Conservation (phyloP, 2,113 vertebrate species). For the Phyllostomus discolor region DNA sequence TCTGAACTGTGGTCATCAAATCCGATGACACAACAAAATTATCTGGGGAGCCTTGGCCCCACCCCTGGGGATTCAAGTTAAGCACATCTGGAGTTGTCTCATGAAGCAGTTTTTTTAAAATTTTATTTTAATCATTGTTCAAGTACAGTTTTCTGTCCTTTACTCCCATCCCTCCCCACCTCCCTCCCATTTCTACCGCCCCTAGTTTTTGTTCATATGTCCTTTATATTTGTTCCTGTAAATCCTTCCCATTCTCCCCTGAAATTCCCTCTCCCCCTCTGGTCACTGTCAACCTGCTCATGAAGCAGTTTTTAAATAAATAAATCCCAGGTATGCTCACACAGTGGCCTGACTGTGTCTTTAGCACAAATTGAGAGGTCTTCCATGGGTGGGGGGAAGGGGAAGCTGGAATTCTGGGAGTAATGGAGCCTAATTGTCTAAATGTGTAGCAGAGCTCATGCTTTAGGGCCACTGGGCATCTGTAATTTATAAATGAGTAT, state of each 20-base stretch:
- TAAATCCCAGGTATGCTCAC: background rate
- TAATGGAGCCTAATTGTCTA: background rate
- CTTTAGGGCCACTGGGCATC: background rate
- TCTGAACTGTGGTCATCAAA: background rate
- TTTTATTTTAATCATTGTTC: too few relatives aligned
- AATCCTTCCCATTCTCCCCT: too few relatives aligned
- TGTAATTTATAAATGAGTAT: background rate
- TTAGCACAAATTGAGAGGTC: background rate
- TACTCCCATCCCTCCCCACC: too few relatives aligned
- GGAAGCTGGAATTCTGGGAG: background rate
- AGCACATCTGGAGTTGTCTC: background rate
- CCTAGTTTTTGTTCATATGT: too few relatives aligned
- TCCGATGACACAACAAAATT: too few relatives aligned
- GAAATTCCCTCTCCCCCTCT: too few relatives aligned
- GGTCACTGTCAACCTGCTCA: too few relatives aligned
- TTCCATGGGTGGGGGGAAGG: fast-evolving
- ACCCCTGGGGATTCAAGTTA: background rate
- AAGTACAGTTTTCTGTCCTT: too few relatives aligned
- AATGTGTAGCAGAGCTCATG: background rate
- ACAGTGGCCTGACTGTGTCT: background rate
- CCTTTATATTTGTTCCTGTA: too few relatives aligned
- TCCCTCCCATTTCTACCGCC: too few relatives aligned
- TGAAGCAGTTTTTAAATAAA: background rate
- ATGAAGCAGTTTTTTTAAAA: background rate
- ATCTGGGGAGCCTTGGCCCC: too few relatives aligned